A percentile compares a stretch with the other conserved stretches of the same genome.
phyloP scores from a whole-genome alignment of 2,888 invertebrate species.

The Uropetala carovei region DNA sequence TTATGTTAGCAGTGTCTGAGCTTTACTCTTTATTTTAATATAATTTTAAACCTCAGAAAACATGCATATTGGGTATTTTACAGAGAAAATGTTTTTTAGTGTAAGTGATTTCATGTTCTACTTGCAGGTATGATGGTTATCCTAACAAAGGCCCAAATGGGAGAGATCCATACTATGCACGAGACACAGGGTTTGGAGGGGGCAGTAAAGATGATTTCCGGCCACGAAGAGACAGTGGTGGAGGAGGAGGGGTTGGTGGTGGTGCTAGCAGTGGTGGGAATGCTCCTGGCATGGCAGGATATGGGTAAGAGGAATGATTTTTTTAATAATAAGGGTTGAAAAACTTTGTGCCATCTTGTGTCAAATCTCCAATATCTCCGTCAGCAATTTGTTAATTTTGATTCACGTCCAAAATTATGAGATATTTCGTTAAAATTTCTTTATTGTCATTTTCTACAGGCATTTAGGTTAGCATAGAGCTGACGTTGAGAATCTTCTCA shows the following conservation, averaged over 20 bases:
- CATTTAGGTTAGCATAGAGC: too few relatives aligned
- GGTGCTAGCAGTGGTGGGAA: neutral
- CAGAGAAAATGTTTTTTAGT: neutral
- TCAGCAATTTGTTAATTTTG: too few relatives aligned
- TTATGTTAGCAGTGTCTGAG: too few relatives aligned
- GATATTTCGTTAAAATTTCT: too few relatives aligned
- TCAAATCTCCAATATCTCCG: too few relatives aligned
- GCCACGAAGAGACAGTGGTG: conserved; percentile 7
- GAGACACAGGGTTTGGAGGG: conserved; percentile 39
- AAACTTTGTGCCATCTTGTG: too few relatives aligned
- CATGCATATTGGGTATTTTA: neutral
- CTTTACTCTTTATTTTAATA: too few relatives aligned
- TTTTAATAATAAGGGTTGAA: too few relatives aligned
- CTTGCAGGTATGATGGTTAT: conserved; percentile 50
- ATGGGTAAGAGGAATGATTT: neutral
- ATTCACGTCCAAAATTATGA: too few relatives aligned
- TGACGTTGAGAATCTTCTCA: too few relatives aligned
- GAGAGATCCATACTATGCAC: conserved; percentile 37
- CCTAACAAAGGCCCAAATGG: conserved; percentile 47
- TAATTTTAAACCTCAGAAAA: neutral
- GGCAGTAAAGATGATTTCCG: conserved; percentile 9
- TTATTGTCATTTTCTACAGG: too few relatives aligned
- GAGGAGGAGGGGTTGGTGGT: conserved; percentile 15
- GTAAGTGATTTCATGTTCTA: neutral
- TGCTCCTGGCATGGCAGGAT: conserved; percentile 28